A percentile compares a stretch with the other conserved stretches of the same genome.
Conservation (phyloP, 2,113 vertebrate species). For the Phalacrocorax pelagicus region DNA sequence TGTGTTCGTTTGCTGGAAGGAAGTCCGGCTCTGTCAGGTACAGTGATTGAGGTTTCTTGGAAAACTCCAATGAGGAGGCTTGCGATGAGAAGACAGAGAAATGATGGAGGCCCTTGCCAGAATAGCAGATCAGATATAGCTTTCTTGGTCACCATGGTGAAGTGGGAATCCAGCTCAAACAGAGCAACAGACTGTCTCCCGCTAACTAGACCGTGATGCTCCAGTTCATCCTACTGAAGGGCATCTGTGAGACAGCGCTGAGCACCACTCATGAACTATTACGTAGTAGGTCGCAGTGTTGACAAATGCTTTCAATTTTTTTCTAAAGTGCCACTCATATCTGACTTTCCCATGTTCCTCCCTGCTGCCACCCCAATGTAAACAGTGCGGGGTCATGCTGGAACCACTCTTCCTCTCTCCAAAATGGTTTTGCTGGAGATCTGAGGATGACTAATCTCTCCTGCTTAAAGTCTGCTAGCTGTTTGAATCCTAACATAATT, state of each 20-base stretch:
- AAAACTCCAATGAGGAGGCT: constrained; percentile 25
- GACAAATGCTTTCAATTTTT: constrained; percentile 40
- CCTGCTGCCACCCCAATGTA: constrained; percentile 16
- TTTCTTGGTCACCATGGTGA: constrained; percentile 47
- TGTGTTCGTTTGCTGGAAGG: constrained; percentile 1
- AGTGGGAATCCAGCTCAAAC: constrained; percentile 33
- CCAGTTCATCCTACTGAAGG: constrained; percentile 34
- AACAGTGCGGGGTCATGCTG: background rate
- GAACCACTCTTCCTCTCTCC: constrained; percentile 28
- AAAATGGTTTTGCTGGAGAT: constrained; percentile 26
- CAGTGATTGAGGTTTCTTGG: constrained; percentile 49
- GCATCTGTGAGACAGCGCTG: constrained; percentile 25
- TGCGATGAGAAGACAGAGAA: constrained; percentile 8
- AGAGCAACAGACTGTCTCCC: constrained; percentile 49
- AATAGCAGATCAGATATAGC: constrained; percentile 38
- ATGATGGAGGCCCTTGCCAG: constrained; percentile 15
- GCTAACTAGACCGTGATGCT: constrained; percentile 22
- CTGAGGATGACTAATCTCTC: constrained; percentile 47
- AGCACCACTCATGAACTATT: constrained; percentile 10
- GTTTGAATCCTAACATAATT: constrained; percentile 51
- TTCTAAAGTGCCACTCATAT: background rate
- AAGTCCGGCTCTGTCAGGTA: constrained; percentile 3
- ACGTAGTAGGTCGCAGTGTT: background rate
- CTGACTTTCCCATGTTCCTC: constrained; percentile 31
- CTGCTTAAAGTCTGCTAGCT: constrained; percentile 53